These are phyloP conservation scores for Sarcophaga peregrina DNA, from an alignment of 1,140 invertebrate genomes.

Conservation along the genomic window DNA sequence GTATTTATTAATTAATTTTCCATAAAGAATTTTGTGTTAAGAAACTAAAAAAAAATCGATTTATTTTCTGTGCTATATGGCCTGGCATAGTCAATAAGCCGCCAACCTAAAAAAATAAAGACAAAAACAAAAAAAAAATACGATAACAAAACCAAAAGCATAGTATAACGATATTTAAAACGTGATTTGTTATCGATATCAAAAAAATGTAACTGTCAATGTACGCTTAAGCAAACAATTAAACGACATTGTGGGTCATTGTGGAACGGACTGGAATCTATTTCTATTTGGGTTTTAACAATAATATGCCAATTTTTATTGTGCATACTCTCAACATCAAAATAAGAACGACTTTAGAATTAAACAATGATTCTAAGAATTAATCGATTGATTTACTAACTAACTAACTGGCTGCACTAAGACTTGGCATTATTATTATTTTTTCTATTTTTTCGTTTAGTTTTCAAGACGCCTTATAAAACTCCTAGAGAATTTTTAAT, in stretches of 20 bases:
- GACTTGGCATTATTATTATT: background rate
- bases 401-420: background rate
- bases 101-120: background rate
- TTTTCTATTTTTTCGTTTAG: too few relatives aligned
- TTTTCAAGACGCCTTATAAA: background rate
- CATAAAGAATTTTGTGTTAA: background rate
- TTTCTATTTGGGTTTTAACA: too few relatives aligned
- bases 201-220: background rate
- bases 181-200: slow-evolving; percentile 18
- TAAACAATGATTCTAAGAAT: background rate
- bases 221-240: background rate
- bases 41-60: background rate
- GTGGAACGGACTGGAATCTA: background rate
- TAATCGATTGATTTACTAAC: background rate
- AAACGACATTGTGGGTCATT: slow-evolving; percentile 14
- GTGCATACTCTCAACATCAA: background rate
- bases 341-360: background rate
- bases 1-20: background rate
- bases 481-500: slow-evolving; percentile 14
- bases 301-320: too few relatives aligned
- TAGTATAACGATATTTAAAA: background rate
- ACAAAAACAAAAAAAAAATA: background rate
- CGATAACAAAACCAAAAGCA: too few relatives aligned
- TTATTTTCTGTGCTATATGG: background rate
- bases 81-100: background rate